These are phyloP conservation scores for Neodiprion lecontei DNA, from an alignment of 1,140 invertebrate genomes.

Conservation along the genomic window DNA sequence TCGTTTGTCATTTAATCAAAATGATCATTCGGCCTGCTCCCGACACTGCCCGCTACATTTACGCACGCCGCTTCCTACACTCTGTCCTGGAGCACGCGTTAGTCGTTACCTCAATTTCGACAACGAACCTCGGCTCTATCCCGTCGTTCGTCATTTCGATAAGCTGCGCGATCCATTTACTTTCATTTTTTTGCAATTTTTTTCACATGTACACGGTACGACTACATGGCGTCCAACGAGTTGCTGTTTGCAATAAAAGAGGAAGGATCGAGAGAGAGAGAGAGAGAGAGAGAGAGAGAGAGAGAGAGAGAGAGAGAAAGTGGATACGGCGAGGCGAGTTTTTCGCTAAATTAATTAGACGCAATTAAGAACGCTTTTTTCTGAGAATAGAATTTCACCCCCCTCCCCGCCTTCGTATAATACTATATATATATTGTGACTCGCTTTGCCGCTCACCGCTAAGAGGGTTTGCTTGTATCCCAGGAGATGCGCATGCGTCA, in stretches of 20 bases:
- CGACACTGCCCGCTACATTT: neutral
- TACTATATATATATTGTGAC: neutral
- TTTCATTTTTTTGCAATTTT: no score
- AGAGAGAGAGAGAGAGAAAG: slow-evolving; percentile 18
- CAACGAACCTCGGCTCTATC: no score
- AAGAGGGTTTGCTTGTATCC: slow-evolving; percentile 65
- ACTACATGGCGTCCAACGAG: no score
- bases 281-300: neutral
- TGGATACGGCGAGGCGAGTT: slow-evolving; percentile 27
- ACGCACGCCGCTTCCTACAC: no score
- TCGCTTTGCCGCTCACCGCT: slow-evolving; percentile 36
- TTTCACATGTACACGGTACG: no score
- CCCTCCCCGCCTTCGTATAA: neutral
- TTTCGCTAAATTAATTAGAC: slow-evolving; percentile 50
- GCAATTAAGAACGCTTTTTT: slow-evolving; percentile 40
- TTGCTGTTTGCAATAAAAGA: no score
- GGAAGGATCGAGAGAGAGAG: neutral
- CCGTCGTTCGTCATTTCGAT: no score
- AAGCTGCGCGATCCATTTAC: no score
- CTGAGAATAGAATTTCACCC: slow-evolving; percentile 29
- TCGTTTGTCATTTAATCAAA: slow-evolving; percentile 1
- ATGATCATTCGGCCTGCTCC: neutral
- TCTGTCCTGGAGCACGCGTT: no score
- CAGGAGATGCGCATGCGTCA: slow-evolving; percentile 63
- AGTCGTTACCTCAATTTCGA: no score